Evolutionary conservation across 92 coral and sea anemone species (phyloP).

Genomic region (Parazoanthus swiftii): DNA sequence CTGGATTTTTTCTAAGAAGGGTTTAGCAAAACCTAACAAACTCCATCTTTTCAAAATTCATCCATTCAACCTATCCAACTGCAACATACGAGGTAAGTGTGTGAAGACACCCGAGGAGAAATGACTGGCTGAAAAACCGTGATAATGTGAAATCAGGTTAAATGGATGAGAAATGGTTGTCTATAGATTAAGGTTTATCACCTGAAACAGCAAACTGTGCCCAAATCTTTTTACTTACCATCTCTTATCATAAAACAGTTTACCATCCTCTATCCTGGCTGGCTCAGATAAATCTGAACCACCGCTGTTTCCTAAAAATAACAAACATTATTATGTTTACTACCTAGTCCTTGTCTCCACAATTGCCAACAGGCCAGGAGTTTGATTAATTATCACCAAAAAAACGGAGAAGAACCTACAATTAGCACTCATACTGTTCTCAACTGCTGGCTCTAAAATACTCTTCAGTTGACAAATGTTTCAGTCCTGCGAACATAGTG

Average conservation of each 20-base stretch:
- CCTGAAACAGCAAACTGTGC: not conserved
- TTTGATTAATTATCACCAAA: too few species aligned
- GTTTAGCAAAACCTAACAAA: too few species aligned
- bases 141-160: too few species aligned
- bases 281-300: slow-evolving; percentile 64
- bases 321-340: not conserved
- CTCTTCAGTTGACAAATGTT: not conserved
- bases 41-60: too few species aligned
- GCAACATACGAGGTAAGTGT: too few species aligned
- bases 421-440: too few species aligned
- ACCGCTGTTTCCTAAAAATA: slow-evolving; percentile 62
- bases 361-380: not conserved
- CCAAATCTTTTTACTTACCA: slow-evolving; percentile 58
- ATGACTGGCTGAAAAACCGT: not conserved
- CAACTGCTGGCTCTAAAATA: too few species aligned
- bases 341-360: not conserved
- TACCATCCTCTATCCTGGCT: slow-evolving; percentile 93
- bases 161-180: too few species aligned
- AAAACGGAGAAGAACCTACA: too few species aligned
- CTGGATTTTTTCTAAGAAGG: too few species aligned
- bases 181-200: not conserved
- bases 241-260: slow-evolving; percentile 88
- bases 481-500: not conserved
- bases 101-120: too few species aligned
- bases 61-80: too few species aligned